Evolutionary conservation across 2,797 vertebrate species (phyloP).

Genomic region (Falco columbarius): DNA sequence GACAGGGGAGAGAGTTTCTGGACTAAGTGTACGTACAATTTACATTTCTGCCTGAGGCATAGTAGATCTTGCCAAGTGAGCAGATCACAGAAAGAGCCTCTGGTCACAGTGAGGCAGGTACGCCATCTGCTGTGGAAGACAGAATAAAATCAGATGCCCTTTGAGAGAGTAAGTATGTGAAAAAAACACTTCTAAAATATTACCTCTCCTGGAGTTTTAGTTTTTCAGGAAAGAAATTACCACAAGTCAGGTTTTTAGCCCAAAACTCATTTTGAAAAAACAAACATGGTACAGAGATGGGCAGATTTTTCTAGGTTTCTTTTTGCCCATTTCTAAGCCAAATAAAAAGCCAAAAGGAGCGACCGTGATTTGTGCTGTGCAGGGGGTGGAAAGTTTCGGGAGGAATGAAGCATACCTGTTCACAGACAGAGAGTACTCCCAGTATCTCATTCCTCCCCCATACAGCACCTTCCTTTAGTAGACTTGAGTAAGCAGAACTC

Average conservation of each 20-base stretch:
- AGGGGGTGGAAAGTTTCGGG: background rate
- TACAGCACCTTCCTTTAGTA: background rate
- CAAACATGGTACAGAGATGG: background rate
- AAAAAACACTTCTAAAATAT: background rate
- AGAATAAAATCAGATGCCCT: background rate
- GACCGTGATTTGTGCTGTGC: background rate
- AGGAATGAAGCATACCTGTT: background rate
- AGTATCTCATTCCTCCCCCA: background rate
- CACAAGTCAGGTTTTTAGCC: background rate
- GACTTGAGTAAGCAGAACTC: background rate
- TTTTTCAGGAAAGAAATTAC: background rate
- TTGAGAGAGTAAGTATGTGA: background rate
- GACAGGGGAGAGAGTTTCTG: background rate
- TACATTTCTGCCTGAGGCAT: background rate
- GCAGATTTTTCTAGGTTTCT: background rate
- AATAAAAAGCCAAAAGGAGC: background rate
- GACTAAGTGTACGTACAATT: background rate
- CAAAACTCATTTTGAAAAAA: background rate
- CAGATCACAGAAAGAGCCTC: background rate
- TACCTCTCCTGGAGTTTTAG: background rate
- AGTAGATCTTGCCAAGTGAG: background rate
- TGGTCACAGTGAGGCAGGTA: background rate
- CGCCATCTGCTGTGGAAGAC: conserved; percentile 5
- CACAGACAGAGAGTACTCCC: background rate
- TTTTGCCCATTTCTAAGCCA: background rate